Percentiles rank a stretch among this genome's conserved stretches.
phyloP scores from a whole-genome alignment of 2,797 vertebrate species.

The Smutsia gigantea region DNA sequence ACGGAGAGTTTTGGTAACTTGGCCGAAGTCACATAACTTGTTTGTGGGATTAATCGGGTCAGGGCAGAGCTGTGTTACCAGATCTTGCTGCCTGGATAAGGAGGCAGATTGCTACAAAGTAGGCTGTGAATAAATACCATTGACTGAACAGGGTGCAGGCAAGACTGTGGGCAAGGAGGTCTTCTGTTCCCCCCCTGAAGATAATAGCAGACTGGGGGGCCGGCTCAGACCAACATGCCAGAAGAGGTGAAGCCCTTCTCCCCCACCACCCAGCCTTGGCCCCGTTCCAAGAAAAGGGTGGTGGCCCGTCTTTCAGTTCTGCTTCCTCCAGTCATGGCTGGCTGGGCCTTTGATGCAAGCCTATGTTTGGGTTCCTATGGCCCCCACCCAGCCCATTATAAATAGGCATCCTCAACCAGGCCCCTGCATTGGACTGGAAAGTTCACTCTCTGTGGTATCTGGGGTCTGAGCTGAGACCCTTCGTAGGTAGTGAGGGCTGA shows the following conservation, averaged over 20 bases:
- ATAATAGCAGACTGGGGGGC: neutral
- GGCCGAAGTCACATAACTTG: neutral
- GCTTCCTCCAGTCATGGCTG: constrained; percentile 55
- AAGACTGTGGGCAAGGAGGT: neutral
- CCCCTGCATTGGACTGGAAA: neutral
- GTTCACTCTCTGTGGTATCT: neutral
- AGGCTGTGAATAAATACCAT: neutral
- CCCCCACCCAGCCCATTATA: neutral
- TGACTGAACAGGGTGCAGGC: neutral
- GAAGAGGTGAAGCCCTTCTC: neutral
- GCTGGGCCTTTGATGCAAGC: neutral
- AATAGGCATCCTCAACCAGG: neutral
- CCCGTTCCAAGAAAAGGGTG: neutral
- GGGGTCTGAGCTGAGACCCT: neutral
- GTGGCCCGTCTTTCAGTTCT: constrained; percentile 22
- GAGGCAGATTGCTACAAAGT: neutral
- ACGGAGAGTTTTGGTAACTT: neutral
- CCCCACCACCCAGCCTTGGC: neutral
- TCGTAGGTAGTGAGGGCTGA: neutral
- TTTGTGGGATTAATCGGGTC: neutral
- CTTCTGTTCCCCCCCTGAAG: neutral
- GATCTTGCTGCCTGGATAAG: neutral
- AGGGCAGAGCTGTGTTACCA: neutral
- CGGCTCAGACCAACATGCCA: neutral
- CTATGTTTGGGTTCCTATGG: neutral